Evolutionary conservation across 2,113 vertebrate genomes (phyloP).

Genomic region (Diglossa brunneiventris): DNA sequence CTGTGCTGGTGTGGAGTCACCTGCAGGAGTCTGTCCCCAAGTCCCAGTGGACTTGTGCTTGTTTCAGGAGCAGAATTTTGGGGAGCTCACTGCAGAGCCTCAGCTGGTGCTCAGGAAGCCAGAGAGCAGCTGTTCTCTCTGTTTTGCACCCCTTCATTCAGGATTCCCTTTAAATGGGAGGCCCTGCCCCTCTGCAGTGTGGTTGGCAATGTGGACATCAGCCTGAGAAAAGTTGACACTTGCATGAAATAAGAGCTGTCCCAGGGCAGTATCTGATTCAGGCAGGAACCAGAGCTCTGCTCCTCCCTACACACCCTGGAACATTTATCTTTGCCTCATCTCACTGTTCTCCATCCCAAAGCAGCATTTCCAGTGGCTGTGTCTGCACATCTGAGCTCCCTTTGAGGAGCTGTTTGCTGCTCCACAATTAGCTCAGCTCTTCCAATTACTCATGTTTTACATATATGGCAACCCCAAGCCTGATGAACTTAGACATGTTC

Average conservation of each 20-base stretch:
- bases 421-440: not conserved
- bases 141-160: not conserved
- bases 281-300: not conserved
- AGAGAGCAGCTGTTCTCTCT: not conserved
- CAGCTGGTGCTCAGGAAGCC: not conserved
- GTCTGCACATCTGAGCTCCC: not conserved
- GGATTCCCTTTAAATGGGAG: not conserved
- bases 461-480: not conserved
- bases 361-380: not conserved
- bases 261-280: not conserved
- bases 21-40: not conserved
- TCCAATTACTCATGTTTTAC: not conserved
- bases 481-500: not conserved
- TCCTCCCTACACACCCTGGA: not conserved
- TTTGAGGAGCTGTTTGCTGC: not conserved
- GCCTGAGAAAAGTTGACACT: not conserved
- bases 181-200: not conserved
- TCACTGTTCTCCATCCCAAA: not conserved
- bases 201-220: not conserved
- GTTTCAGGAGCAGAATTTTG: not conserved
- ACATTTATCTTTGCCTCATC: not conserved
- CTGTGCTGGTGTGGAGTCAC: fast-evolving
- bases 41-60: not conserved
- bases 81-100: not conserved
- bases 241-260: not conserved